Evolutionary conservation across 2,113 vertebrate species (phyloP).

Genomic region (Hyla sarda): DNA sequence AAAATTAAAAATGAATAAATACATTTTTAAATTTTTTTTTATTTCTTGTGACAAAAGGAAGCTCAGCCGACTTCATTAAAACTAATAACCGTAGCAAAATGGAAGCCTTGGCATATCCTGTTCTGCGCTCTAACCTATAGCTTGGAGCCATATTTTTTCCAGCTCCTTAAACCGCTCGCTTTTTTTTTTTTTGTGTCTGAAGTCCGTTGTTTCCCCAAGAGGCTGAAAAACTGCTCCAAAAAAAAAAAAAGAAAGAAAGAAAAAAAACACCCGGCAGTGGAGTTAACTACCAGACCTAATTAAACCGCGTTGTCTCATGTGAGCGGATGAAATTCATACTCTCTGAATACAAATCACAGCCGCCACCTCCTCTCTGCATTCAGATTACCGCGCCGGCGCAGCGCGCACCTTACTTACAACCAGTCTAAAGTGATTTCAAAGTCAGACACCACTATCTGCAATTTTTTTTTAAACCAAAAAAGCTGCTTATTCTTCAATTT

Average conservation of each 20-base stretch:
- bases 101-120: constrained; percentile 58
- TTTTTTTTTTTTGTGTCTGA: constrained; percentile 67
- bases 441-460: constrained; percentile 65
- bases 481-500: constrained; percentile 30
- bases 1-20: background rate
- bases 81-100: constrained; percentile 57
- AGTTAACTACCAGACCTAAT: constrained; percentile 79
- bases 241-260: constrained; percentile 39
- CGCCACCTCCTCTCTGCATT: constrained; percentile 72
- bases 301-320: constrained; percentile 73
- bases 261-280: constrained; percentile 63
- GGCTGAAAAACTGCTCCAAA: constrained; percentile 61
- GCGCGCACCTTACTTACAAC: constrained; percentile 70
- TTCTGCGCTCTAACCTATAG: constrained; percentile 55
- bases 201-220: constrained; percentile 67
- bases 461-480: constrained; percentile 11
- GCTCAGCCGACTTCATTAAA: constrained; percentile 62
- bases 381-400: constrained; percentile 71
- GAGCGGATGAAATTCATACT: constrained; percentile 68
- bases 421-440: constrained; percentile 76
- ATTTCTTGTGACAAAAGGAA: constrained; percentile 2
- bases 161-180: constrained; percentile 65
- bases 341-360: constrained; percentile 78
- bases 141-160: constrained; percentile 62
- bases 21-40: background rate